A percentile compares a stretch with the other conserved stretches of the same genome.
These are phyloP conservation scores for Tetranychus cinnabarinus DNA, from an alignment of 1,140 invertebrate species.

Conservation along the genomic window DNA sequence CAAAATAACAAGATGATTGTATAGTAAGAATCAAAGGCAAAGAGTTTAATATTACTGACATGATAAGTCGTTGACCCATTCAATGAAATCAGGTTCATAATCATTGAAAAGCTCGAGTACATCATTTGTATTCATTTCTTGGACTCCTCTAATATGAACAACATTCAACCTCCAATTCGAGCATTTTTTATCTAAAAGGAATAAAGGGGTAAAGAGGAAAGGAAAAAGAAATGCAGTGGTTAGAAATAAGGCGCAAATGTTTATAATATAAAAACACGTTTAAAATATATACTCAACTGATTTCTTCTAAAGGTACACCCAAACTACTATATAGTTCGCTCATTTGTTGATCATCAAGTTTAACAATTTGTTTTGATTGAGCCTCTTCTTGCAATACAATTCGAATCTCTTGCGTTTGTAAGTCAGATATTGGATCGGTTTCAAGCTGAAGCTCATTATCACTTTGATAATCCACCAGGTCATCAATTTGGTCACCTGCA, in stretches of 20 bases:
- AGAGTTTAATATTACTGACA: conserved; percentile 26
- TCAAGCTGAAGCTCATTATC: no score
- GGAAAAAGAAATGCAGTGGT: background rate
- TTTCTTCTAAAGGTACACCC: background rate
- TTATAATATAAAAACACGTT: background rate
- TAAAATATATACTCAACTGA: background rate
- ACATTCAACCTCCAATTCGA: conserved; percentile 34
- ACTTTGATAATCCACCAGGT: no score
- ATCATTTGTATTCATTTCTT: conserved; percentile 47
- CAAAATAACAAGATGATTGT: background rate
- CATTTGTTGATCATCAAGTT: background rate
- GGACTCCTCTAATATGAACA: conserved; percentile 43
- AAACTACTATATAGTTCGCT: background rate
- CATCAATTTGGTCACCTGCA: no score
- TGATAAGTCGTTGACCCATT: conserved; percentile 53
- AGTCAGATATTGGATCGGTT: no score
- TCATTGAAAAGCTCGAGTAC: conserved; percentile 50
- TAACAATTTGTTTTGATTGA: conserved; percentile 19
- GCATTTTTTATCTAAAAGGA: conserved; percentile 21
- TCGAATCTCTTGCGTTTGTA: background rate
- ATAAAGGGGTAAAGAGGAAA: background rate
- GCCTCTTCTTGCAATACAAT: conserved; percentile 22
- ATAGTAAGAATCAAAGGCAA: conserved; percentile 3
- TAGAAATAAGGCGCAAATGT: background rate
- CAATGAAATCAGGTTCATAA: conserved; percentile 41